Evolutionary conservation across 2,113 vertebrate genomes (phyloP), one percentile per base, ranked within the genome.

Genomic region (Lepisosteus osseus): DNA sequence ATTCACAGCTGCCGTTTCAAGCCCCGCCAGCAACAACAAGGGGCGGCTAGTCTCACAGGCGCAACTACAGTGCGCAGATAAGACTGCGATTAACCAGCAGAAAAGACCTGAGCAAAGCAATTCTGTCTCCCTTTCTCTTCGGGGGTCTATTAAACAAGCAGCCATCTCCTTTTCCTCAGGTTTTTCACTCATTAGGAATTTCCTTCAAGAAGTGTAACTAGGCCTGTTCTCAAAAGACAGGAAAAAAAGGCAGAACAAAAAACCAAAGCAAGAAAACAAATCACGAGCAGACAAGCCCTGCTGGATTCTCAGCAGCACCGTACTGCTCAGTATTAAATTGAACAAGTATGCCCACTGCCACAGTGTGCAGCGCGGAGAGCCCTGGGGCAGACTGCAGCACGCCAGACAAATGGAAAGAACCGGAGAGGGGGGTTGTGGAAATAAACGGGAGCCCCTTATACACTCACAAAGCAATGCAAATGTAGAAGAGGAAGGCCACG

Each of bases 391-490:
- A 79, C 84, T 73, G 68, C 70, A 65, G 55, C 72, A 73, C 66
- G 69, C 74, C 7, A 65, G 45, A 71, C 6, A 81, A 84, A 80
- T 45, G 17, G 68, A 79, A 55, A 73, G 74, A 79, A 84, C 78
- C 77, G 77, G n/a, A 13, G 13, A 0, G 0, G 54, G 14, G 13
- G 12, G 56, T 29, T 75, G 0, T 13, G 75, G 29, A 83, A 77
- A 78, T 71, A 75, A 83, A 61, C 66, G 7, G 29, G 68, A 54
- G 74, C 78, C 51, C 17, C 17, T 6, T 6, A 12, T 5, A 65
- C 63, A 15, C 43, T 61, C 7, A 2, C 42, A 57, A 57, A 15
- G 41, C 41, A 9, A 3, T 3, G 41, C 54, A 61, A 47, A 9
- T 5, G 14, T 7, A 40, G 11, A 55, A 17, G 47, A 51, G 47